A percentile compares a stretch with the other conserved stretches of the same genome.
Evolutionary conservation across 2,888 invertebrate genomes (phyloP).

Genomic region (Amblyteles armatorius): DNA sequence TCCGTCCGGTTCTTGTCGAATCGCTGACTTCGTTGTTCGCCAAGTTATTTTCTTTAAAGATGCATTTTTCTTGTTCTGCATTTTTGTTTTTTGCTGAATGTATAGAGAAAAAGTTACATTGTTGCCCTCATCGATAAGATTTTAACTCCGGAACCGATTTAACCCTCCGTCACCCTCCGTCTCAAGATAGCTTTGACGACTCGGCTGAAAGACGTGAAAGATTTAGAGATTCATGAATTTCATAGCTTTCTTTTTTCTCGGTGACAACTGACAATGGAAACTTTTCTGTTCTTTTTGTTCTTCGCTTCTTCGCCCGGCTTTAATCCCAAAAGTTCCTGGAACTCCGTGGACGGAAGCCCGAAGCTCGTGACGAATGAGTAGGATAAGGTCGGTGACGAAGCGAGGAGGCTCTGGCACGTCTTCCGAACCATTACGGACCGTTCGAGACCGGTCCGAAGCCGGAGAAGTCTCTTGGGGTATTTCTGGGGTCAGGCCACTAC

Average conservation of each 20-base stretch:
- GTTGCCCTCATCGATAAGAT: neutral
- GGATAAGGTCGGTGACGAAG: constrained; percentile 58
- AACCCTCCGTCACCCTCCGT: neutral
- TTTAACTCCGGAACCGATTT: neutral
- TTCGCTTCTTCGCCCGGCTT: neutral
- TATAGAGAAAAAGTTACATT: neutral
- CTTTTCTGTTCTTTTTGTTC: neutral
- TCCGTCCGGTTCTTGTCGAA: neutral
- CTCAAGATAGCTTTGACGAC: neutral
- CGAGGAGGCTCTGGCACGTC: constrained; percentile 26
- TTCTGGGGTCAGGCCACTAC: constrained; percentile 49
- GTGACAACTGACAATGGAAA: neutral
- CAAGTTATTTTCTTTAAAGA: neutral
- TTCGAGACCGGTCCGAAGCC: constrained; percentile 29
- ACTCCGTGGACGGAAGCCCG: constrained; percentile 41
- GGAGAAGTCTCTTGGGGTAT: constrained; percentile 44
- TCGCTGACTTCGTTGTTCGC: neutral
- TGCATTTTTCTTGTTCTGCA: neutral
- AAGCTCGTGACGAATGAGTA: constrained; percentile 61
- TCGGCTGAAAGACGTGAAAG: neutral
- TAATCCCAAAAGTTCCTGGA: constrained; percentile 29
- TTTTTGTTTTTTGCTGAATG: neutral
- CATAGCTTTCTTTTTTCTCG: constrained; percentile 6
- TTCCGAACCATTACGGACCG: constrained; percentile 46
- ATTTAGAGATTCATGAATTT: neutral